phyloP scores from a whole-genome alignment of 2,888 invertebrate species.

The Ryuthela nishihirai region DNA sequence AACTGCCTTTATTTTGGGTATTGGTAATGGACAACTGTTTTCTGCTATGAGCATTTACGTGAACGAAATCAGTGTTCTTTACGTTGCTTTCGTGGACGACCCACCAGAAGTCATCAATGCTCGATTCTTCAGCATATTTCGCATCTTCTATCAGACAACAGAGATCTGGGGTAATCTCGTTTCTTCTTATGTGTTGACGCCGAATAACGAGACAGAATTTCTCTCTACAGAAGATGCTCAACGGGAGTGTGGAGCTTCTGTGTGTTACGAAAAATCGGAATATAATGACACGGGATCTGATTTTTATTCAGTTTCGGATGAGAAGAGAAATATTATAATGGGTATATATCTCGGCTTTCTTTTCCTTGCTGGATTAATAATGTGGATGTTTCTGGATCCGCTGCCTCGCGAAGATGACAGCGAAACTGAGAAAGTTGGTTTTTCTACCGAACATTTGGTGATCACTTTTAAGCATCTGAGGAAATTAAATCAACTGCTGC shows the following conservation, averaged over 20 bases:
- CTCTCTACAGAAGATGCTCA: no score
- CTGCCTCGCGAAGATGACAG: conserved; percentile 57
- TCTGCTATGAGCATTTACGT: conserved; percentile 96
- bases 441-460: conserved; percentile 59
- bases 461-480: conserved; percentile 81
- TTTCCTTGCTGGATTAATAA: conserved; percentile 75
- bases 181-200: conserved; percentile 61
- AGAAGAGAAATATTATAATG: conserved; percentile 82
- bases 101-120: conserved; percentile 75
- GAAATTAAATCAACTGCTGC: conserved; percentile 83
- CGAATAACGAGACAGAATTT: no score
- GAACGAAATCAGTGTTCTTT: conserved; percentile 86
- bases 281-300: conserved; percentile 52
- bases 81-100: conserved; percentile 50
- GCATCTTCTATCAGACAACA: conserved; percentile 94
- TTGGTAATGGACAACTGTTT: conserved; percentile 97
- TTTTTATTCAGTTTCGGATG: conserved; percentile 73
- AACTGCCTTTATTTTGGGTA: conserved; percentile 83
- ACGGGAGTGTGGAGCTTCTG: no score
- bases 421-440: background rate
- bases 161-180: conserved; percentile 95
- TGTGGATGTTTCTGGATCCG: conserved; percentile 84
- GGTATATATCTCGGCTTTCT: conserved; percentile 86
- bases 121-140: conserved; percentile 97
- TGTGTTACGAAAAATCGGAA: conserved; percentile 1